phyloP scores from a whole-genome alignment of 2,113 vertebrate genomes.

The Sialia sialis region DNA sequence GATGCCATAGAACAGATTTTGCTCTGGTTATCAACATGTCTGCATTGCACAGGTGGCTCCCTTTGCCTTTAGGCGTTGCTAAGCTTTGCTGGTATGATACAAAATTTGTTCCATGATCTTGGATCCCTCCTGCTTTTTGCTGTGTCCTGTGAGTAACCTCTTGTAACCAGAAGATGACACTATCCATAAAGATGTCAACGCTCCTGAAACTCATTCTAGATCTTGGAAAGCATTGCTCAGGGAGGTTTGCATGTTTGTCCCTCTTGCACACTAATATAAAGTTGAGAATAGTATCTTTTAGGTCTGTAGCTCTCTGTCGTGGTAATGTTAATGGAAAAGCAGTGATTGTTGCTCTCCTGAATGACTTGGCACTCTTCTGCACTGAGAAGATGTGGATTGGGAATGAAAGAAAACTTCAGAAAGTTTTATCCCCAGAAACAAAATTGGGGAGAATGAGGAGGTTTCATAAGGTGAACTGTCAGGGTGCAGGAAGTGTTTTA shows the following conservation, averaged over 20 bases:
- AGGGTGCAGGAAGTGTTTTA: neutral
- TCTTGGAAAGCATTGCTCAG: neutral
- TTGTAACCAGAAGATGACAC: accelerated
- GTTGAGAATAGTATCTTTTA: accelerated
- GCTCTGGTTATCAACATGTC: accelerated
- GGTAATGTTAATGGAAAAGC: neutral
- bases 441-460: neutral
- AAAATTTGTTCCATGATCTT: neutral
- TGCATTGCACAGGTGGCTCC: too few species aligned
- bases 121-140: neutral
- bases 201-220: neutral
- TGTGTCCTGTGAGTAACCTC: neutral
- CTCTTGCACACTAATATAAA: neutral
- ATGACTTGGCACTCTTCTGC: neutral
- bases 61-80: neutral
- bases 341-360: neutral
- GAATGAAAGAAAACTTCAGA: neutral
- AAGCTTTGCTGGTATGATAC: neutral
- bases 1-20: neutral
- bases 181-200: neutral
- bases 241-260: neutral
- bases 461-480: conserved; percentile 1
- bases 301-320: neutral
- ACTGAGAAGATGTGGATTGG: neutral
- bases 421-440: neutral